Evolutionary conservation across 2,113 vertebrate genomes (phyloP).

Genomic region (Peromyscus californicus): DNA sequence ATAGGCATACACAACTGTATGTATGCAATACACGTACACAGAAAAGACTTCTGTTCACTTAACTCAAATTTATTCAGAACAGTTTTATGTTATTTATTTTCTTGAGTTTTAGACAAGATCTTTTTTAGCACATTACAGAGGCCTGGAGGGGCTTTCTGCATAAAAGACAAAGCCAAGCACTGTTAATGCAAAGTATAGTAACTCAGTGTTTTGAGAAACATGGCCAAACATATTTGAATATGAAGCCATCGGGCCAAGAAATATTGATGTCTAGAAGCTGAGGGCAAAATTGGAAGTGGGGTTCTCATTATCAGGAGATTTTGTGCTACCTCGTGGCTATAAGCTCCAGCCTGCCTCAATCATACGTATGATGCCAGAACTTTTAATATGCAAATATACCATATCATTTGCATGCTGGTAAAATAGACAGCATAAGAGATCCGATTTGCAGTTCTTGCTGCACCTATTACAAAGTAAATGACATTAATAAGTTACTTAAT

Average conservation of each 20-base stretch:
- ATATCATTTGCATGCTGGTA: neutral
- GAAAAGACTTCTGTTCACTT: conserved; percentile 83
- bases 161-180: conserved; percentile 84
- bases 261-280: conserved; percentile 75
- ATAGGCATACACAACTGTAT: conserved; percentile 56
- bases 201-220: conserved; percentile 82
- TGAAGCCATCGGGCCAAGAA: conserved; percentile 81
- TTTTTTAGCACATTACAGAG: conserved; percentile 86
- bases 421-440: conserved; percentile 13
- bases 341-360: conserved; percentile 47
- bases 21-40: conserved; percentile 72
- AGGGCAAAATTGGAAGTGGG: conserved; percentile 75
- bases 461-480: neutral
- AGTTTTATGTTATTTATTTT: conserved; percentile 85
- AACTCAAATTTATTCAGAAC: conserved; percentile 85
- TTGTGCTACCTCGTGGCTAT: conserved; percentile 71
- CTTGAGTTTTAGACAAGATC: conserved; percentile 84
- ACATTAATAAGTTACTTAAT: neutral
- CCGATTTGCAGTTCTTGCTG: neutral
- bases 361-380: neutral
- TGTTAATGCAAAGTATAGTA: conserved; percentile 84
- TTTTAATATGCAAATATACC: conserved; percentile 6
- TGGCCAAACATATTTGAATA: conserved; percentile 81
- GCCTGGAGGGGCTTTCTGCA: conserved; percentile 84
- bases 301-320: conserved; percentile 77